Evolutionary conservation across 2,797 vertebrate genomes (phyloP).

Genomic region (Lepilemur septentrionalis): DNA sequence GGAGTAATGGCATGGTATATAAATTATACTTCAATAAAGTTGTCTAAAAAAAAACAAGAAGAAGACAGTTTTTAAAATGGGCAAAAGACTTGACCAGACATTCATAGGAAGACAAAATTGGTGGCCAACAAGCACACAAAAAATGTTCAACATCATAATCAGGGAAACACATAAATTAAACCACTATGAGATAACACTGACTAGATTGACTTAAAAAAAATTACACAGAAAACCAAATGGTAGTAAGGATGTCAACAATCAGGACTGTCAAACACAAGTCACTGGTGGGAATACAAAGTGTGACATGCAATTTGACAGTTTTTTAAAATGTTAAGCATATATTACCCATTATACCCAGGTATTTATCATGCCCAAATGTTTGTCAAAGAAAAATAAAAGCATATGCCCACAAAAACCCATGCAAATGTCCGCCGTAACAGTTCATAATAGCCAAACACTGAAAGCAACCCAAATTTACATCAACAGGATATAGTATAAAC

Average conservation of each 20-base stretch:
- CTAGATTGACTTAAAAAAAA: background rate
- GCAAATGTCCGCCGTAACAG: background rate
- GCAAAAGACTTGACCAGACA: background rate
- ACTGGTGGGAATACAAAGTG: background rate
- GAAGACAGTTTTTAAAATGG: constrained; percentile 4
- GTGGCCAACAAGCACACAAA: background rate
- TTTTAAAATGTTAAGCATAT: background rate
- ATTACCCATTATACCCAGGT: background rate
- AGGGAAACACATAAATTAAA: constrained; percentile 25
- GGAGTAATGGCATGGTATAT: too few species aligned
- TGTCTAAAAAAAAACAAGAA: too few species aligned
- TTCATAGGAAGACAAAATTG: background rate
- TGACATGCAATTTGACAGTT: background rate
- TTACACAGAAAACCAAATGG: background rate
- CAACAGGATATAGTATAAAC: background rate
- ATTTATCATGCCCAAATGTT: background rate
- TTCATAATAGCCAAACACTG: background rate
- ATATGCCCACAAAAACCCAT: constrained; percentile 4
- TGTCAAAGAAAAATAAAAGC: constrained; percentile 39
- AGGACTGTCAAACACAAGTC: background rate
- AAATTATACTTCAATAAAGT: too few species aligned
- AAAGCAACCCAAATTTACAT: background rate
- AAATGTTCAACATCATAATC: background rate
- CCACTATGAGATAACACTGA: background rate
- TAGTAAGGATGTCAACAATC: background rate